Evolutionary conservation across 2,888 invertebrate species (phyloP), one percentile per base, ranked within the genome.

Genomic region (Cabera pusaria): DNA sequence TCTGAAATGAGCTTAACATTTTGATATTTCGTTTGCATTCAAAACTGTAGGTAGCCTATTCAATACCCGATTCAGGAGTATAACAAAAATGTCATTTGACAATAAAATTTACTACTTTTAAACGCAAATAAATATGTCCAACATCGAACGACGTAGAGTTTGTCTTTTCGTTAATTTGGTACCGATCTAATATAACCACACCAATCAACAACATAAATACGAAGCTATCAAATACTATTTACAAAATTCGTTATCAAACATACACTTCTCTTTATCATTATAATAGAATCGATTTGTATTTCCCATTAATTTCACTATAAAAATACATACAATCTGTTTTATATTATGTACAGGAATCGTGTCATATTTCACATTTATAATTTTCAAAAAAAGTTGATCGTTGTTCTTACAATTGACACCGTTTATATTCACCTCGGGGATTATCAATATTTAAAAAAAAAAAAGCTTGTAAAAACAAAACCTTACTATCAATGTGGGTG

Each of bases 211-310:
- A 51, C 46, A 53, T 45, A 42, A 48, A 46, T 45, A 40, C 33
- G 12, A 33, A 50, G 25, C 46, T 49, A 51, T 2, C n/a, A 4
- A 9, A 34, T 34, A 54, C 48, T 78, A 74, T 75, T 64, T 75
- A 78, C 72, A 75, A 49, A 41, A 58, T 72, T 72, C 61, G 67
- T 70, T 71, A 69, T 43, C 44, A 54, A 52, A 42, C 46, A 42
- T 44, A 38, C 46, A 39, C 42, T 27, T 34, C 29, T 23, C 28
- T 37, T 38, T 25, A 33, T 37, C n/a, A n/a, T n/a, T n/a, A n/a
- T n/a, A n/a, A 45, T 12, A 41, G 21, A 14, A 26, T 28, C 17
- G 23, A 25, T n/a, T 41, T 42, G 27, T 43, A 35, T 41, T 48
- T 37, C 35, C 25, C 14, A 31, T 22, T 32, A 22, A 41, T 31